phyloP scores from a whole-genome alignment of 1,140 invertebrate genomes.

The Streblospio benedicti region DNA sequence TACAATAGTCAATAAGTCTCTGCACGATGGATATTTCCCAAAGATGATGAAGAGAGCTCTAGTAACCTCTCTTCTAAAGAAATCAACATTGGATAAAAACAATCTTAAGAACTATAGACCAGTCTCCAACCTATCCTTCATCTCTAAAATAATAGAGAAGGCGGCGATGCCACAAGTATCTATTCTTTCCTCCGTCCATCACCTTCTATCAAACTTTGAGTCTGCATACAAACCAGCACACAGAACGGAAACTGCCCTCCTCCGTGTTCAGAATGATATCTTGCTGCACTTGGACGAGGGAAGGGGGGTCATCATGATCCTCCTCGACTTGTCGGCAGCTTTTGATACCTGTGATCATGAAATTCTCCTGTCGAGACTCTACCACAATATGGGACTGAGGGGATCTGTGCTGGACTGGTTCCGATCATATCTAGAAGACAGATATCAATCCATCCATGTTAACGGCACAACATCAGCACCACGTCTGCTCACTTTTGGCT shows the following conservation, averaged over 20 bases:
- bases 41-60: too few relatives aligned
- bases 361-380: constrained; percentile 4
- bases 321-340: constrained; percentile 13
- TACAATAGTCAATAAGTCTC: too few relatives aligned
- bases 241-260: not conserved
- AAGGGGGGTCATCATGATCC: not conserved
- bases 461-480: not conserved
- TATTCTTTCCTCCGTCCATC: too few relatives aligned
- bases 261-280: constrained; percentile 13
- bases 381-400: not conserved
- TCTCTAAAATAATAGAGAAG: too few relatives aligned
- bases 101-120: too few relatives aligned
- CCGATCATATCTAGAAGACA: constrained; percentile 2
- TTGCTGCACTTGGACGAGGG: not conserved
- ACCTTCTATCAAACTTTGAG: too few relatives aligned
- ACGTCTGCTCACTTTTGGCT: not conserved
- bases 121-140: too few relatives aligned
- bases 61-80: too few relatives aligned
- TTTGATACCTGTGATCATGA: constrained; percentile 14
- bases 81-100: too few relatives aligned
- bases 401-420: constrained; percentile 14
- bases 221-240: not conserved
- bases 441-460: constrained; percentile 4
- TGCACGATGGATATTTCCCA: too few relatives aligned
- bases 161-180: too few relatives aligned